Base-by-base conservation (phyloP, 2,888 invertebrate genomes). In the Exephanes ischioxanthus region DNA sequence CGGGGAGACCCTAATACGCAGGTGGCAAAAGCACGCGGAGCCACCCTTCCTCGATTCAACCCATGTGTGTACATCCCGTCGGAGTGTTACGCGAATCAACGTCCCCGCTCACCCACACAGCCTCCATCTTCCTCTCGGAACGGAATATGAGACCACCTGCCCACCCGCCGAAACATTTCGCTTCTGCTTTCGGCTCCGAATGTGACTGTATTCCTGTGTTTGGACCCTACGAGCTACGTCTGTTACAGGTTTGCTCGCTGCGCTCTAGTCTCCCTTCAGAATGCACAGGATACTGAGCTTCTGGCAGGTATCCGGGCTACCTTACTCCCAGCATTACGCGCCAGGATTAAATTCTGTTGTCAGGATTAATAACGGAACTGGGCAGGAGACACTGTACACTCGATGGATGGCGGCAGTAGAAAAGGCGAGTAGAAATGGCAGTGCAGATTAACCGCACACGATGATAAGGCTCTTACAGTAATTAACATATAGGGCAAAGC, bases 71-170 rank as follows among this genome's bases (percentile, higher is more conserved):
- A 14, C 45, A 41, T 72, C 63, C 16, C 14, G 16, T 67, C 61
- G n/a, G n/a, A 51, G 72, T 61, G 68, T 82, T 76, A 70, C 61
- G 68, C 68, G 41, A 45, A 86, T 72, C 85, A 86, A 73, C 58
- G 78, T 68, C 78, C 73, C 51, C 70, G 67, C 37, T n/a, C 26
- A 71, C 41, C 61, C 16, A n/a, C 37, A 63, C 55, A 67, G 51
- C 41, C 33, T 26, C 66, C 45, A 30, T 67, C 58, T 45, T 66
- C 19, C 16, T 51, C 45, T n/a, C 45, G 14, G n/a, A 37, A 66
- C 80, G 87, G 85, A 90, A 90, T 89, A 89, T 88, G 87, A 90
- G 87, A 89, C 89, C 89, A 87, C 87, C 87, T 88, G 87, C 86
- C 55, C 80, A 79, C 86, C 86, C 87, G 84, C 73, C 78, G 78